phyloP scores from a whole-genome alignment of 2,797 vertebrate genomes.

The Anguilla obscura region DNA sequence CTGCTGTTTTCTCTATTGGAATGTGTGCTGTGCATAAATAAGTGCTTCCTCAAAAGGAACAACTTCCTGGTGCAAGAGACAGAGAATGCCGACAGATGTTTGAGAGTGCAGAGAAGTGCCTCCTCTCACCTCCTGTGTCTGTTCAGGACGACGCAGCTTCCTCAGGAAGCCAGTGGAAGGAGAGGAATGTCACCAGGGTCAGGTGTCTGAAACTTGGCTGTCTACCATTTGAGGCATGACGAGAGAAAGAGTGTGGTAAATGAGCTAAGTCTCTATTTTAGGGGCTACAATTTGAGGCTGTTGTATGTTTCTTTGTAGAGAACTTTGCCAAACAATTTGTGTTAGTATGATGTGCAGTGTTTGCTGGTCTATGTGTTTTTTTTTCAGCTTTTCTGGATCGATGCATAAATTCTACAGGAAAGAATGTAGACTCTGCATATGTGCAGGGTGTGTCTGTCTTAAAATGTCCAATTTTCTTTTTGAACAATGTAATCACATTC shows the following conservation, averaged over 20 bases:
- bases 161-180: neutral
- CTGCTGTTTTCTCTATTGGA: neutral
- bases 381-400: neutral
- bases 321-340: neutral
- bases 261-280: conserved; percentile 9
- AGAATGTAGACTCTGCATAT: neutral
- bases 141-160: neutral
- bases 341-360: neutral
- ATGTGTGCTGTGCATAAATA: neutral
- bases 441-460: neutral
- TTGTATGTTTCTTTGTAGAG: neutral
- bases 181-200: neutral
- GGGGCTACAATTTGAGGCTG: neutral
- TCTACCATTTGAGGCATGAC: neutral
- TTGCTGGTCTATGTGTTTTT: neutral
- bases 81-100: neutral
- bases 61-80: neutral
- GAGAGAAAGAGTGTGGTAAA: neutral
- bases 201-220: neutral
- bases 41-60: neutral
- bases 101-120: neutral
- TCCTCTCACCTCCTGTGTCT: conserved; percentile 4
- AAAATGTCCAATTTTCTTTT: neutral
- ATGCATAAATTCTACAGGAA: neutral
- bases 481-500: neutral